Base-by-base conservation (phyloP, 2,113 vertebrate genomes). In the Pimephales promelas region DNA sequence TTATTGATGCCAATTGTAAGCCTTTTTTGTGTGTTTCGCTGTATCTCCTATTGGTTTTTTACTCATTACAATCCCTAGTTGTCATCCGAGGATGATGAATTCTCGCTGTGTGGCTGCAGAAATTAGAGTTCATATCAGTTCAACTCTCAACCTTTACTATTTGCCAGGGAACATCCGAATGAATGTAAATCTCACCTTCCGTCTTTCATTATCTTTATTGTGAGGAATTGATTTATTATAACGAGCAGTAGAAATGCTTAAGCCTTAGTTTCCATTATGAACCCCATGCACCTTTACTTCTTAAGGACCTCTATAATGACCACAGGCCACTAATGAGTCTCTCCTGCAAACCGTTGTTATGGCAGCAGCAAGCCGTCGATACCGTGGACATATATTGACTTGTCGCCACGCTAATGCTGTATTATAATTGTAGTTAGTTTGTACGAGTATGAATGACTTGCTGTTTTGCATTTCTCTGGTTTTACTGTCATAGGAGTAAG, bases 311-410 rank as follows among this genome's bases (percentile, higher is more conserved):
- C 36, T 86, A 40, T 40, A 84, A 88, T 84, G 84, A 88, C 62
- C 59, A 10, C 34, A 8, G n/a, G 43, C 81, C 68, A 70, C 76
- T 86, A 82, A 84, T 80, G 80, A 83, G 43, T 70, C 74, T 73
- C 20, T 70, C 81, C 56, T 79, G 68, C 81, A 78, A 80, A 66
- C 57, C 13, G 87, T 84, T 82, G 83, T 82, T 79, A 86, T 88
- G 87, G 85, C 68, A 88, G 83, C 79, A 79, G 56, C 52, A 40
- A 31, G 40, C 54, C 70, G 14, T 78, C 40, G 64, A 70, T 81
- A 26, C 18, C 10, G 24, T 72, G 56, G 83, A 52, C 28, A 81
- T 66, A 31, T 62, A 81, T 84, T 7, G 68, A 61, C 70, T 62
- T n/a, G 75, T 66, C 47, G 76, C 76, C 13, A 5, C 5, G n/a